A percentile compares a stretch with the other conserved stretches of the same genome.
These are phyloP conservation scores for Dryoscopus gambensis DNA, from an alignment of 2,113 vertebrate species.

Conservation along the genomic window DNA sequence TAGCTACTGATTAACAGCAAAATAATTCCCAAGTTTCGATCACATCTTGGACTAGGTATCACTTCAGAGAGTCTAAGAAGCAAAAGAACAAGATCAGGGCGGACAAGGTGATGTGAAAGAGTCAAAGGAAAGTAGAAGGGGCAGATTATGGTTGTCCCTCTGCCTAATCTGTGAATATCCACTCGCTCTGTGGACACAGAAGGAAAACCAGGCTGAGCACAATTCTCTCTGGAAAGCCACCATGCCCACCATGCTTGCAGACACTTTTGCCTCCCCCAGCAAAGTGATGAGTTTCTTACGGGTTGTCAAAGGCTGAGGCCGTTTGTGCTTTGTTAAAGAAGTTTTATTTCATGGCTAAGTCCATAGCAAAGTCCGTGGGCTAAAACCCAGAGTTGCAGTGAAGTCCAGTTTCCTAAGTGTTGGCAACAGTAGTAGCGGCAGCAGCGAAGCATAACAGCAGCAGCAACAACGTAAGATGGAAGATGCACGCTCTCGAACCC, in stretches of 20 bases:
- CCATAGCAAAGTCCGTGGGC: no score
- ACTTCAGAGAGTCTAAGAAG: not conserved
- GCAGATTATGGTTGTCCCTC: not conserved
- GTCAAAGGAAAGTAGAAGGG: not conserved
- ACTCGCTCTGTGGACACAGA: rapidly evolving
- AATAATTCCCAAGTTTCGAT: not conserved
- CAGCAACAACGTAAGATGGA: no score
- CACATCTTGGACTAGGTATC: no score
- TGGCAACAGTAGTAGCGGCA: no score
- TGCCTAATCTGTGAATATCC: not conserved
- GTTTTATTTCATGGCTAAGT: no score
- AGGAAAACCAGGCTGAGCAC: not conserved
- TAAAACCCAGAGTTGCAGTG: no score
- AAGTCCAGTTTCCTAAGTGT: no score
- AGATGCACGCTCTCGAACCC: no score
- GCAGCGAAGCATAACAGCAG: no score
- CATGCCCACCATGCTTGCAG: not conserved
- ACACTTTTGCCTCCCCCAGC: not conserved
- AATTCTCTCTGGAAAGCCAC: not conserved
- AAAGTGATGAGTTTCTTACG: no score
- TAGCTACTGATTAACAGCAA: not conserved
- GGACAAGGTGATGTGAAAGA: not conserved
- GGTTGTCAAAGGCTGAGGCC: no score
- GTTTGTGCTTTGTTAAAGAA: no score
- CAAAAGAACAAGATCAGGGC: not conserved